Percentiles rank a stretch among this genome's conserved stretches.
Conservation (phyloP, 2,797 vertebrate genomes). For the Phaenicophaeus curvirostris region DNA sequence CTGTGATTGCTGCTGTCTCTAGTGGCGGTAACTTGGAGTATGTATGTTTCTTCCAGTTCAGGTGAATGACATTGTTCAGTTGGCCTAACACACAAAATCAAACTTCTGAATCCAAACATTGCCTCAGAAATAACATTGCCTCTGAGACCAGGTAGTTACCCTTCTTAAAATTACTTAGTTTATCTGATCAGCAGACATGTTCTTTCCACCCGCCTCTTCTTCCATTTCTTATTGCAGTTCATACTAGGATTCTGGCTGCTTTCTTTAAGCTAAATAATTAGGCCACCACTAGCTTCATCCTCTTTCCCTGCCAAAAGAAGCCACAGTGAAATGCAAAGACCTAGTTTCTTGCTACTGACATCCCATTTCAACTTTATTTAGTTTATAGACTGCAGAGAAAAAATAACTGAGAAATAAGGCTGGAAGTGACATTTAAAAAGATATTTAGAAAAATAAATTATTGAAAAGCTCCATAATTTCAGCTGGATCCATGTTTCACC, state of each 20-base stretch:
- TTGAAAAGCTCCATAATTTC: background rate
- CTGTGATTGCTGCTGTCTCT: background rate
- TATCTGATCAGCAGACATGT: background rate
- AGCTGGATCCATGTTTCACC: background rate
- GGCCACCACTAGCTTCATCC: background rate
- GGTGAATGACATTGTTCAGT: background rate
- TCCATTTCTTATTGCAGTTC: background rate
- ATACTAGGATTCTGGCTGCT: background rate
- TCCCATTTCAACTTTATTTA: background rate
- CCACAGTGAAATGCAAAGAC: background rate
- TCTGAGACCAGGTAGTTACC: background rate
- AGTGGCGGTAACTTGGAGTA: fast-evolving
- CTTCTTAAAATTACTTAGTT: background rate
- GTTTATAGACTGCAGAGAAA: background rate
- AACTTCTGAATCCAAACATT: background rate
- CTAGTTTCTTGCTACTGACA: slow-evolving; percentile 2
- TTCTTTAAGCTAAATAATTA: slow-evolving; percentile 16
- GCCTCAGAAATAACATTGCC: background rate
- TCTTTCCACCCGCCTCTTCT: background rate
- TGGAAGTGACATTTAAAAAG: background rate
- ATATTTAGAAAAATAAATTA: background rate
- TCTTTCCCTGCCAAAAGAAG: background rate
- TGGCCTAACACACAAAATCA: background rate
- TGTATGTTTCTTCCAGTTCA: background rate
- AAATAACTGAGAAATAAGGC: background rate